These are phyloP conservation scores for Dendrolimus houi DNA, from an alignment of 2,888 invertebrate species.

Conservation along the genomic window DNA sequence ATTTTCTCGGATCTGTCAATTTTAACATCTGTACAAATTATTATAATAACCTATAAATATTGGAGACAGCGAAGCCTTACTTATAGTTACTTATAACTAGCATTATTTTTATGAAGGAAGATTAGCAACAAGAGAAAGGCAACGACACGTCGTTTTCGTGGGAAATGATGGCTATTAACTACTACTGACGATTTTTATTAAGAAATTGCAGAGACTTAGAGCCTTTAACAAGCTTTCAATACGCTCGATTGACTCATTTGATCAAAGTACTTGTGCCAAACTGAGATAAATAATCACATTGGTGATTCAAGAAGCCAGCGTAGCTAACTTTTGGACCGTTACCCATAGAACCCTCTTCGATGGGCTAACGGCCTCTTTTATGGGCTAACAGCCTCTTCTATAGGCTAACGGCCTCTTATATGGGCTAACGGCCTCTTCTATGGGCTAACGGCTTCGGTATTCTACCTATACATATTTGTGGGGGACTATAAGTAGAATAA, in stretches of 20 bases:
- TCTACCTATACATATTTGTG: too few relatives aligned
- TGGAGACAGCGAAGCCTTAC: slow-evolving; percentile 37
- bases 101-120: slow-evolving; percentile 45
- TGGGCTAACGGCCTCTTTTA: too few relatives aligned
- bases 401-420: too few relatives aligned
- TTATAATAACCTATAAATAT: slow-evolving; percentile 20
- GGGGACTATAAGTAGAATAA: too few relatives aligned
- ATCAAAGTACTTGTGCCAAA: not conserved
- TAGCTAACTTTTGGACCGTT: slow-evolving; percentile 1
- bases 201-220: not conserved
- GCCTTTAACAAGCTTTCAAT: not conserved
- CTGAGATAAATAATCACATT: not conserved
- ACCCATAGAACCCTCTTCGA: too few relatives aligned
- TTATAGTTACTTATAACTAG: slow-evolving; percentile 19
- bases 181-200: slow-evolving; percentile 1
- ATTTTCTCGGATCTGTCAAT: too few relatives aligned
- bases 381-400: too few relatives aligned
- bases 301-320: not conserved
- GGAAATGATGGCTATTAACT: slow-evolving; percentile 4
- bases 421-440: too few relatives aligned
- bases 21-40: too few relatives aligned
- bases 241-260: not conserved
- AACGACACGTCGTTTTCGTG: slow-evolving; percentile 28
- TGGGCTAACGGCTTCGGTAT: too few relatives aligned
- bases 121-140: slow-evolving; percentile 52